Percentiles rank a stretch among this genome's conserved stretches.
Conservation (phyloP, 2,113 vertebrate genomes). For the Scatophagus argus region DNA sequence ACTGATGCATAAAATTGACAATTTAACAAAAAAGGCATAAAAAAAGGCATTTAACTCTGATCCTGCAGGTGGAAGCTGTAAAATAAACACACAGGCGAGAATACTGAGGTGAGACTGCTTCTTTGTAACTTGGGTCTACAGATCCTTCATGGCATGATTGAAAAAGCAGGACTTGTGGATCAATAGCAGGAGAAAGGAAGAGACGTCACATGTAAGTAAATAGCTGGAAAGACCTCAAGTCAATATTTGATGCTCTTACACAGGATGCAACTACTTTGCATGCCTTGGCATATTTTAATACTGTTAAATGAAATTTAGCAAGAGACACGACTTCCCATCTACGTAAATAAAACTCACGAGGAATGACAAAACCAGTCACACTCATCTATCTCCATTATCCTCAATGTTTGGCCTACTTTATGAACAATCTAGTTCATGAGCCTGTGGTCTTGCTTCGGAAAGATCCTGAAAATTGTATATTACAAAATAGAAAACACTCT, state of each 20-base stretch:
- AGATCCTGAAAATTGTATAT: conserved; percentile 35
- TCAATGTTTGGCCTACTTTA: conserved; percentile 36
- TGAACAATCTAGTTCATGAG: conserved; percentile 13
- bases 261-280: conserved; percentile 40
- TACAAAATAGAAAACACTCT: conserved; percentile 16
- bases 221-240: conserved; percentile 38
- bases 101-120: conserved; percentile 5
- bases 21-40: no score
- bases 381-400: conserved; percentile 18
- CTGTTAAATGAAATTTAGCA: conserved; percentile 34
- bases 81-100: not conserved
- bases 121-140: conserved; percentile 11
- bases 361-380: conserved; percentile 13
- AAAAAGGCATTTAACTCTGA: not conserved
- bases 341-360: conserved; percentile 23
- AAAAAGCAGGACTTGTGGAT: conserved; percentile 45
- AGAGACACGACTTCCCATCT: conserved; percentile 19
- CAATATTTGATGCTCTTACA: conserved; percentile 42
- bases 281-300: conserved; percentile 26
- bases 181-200: conserved; percentile 50
- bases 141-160: conserved; percentile 15
- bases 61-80: conserved; percentile 1
- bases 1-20: no score
- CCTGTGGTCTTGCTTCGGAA: conserved; percentile 14
- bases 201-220: conserved; percentile 53